Conservation (phyloP, 2,888 invertebrate genomes). For the Polymixis flavicincta region DNA sequence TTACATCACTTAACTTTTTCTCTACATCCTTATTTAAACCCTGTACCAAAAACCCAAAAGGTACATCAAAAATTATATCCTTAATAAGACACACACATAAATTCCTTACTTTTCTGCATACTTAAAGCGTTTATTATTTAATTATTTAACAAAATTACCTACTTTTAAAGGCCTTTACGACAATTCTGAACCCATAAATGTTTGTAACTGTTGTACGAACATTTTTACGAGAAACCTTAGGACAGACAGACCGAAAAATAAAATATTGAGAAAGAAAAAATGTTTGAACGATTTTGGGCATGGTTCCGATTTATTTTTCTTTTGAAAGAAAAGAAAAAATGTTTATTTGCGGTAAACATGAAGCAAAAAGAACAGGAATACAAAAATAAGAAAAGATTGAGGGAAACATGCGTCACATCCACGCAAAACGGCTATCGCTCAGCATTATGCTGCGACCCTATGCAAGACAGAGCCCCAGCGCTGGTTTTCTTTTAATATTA, state of each 20-base stretch:
- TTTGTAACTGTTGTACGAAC: slow-evolving; percentile 21
- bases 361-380: too few species aligned
- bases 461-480: too few species aligned
- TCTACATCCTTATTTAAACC: neutral
- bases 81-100: slow-evolving; percentile 23
- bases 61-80: slow-evolving; percentile 11
- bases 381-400: too few species aligned
- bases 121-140: slow-evolving; percentile 75
- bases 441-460: too few species aligned
- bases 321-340: too few species aligned
- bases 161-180: slow-evolving; percentile 74
- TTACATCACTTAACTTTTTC: neutral
- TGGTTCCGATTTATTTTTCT: neutral
- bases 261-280: neutral
- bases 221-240: slow-evolving; percentile 34
- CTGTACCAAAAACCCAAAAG: neutral
- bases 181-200: slow-evolving; percentile 64
- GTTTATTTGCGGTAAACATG: too few species aligned
- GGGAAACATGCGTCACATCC: too few species aligned
- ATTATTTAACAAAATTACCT: slow-evolving; percentile 77
- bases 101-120: slow-evolving; percentile 62
- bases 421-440: too few species aligned
- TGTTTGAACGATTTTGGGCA: neutral
- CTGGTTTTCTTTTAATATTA: neutral
- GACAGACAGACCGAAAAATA: slow-evolving; percentile 27